Percentiles rank a stretch among this genome's conserved stretches.
These are phyloP conservation scores for Anseranas semipalmata DNA, from an alignment of 2,113 vertebrate genomes.

Conservation along the genomic window DNA sequence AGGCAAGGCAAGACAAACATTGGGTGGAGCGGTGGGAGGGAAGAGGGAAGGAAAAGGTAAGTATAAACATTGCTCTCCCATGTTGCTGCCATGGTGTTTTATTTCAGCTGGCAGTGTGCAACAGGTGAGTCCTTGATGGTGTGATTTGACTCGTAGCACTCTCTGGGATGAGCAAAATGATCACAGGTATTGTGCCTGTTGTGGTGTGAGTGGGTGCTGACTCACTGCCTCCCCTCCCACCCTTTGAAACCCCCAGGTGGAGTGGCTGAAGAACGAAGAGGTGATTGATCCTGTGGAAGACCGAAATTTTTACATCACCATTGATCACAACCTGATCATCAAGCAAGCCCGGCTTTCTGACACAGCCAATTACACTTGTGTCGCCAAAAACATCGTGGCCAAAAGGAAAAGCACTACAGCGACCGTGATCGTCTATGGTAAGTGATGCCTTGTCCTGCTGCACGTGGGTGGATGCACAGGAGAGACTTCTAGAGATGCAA, in stretches of 20 bases:
- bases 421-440: constrained; percentile 93
- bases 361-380: constrained; percentile 94
- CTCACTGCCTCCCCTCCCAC: not conserved
- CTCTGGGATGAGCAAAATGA: not conserved
- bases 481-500: not conserved
- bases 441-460: not conserved
- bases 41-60: not conserved
- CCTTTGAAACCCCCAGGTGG: constrained; percentile 80
- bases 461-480: not conserved
- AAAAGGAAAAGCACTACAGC: constrained; percentile 92
- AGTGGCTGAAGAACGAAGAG: constrained; percentile 95
- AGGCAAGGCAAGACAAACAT: not conserved
- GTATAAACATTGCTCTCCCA: not conserved
- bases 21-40: not conserved
- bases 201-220: not conserved
- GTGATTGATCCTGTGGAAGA: constrained; percentile 92
- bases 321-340: constrained; percentile 96
- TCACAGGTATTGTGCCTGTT: not conserved
- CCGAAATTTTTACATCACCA: constrained; percentile 95
- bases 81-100: not conserved
- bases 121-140: not conserved
- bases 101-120: not conserved
- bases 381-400: constrained; percentile 95
- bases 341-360: constrained; percentile 96
- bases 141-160: accelerated